Evolutionary conservation across 2,888 invertebrate genomes (phyloP).

Genomic region (Phlogophora meticulosa): DNA sequence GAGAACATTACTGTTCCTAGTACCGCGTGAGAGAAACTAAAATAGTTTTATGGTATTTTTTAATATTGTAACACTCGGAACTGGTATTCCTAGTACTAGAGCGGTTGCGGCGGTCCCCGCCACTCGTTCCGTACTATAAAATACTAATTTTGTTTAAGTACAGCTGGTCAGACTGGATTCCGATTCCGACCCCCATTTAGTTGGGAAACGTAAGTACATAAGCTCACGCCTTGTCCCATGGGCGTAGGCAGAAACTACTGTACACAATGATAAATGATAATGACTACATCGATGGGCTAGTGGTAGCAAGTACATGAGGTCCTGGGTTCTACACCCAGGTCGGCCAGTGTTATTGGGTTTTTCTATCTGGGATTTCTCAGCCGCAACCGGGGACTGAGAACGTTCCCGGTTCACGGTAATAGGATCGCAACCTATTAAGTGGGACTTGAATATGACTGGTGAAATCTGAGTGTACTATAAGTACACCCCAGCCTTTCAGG

Average conservation of each 20-base stretch:
- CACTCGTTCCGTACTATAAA: slow-evolving; percentile 23
- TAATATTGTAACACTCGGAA: background rate
- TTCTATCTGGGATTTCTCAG: too few species aligned
- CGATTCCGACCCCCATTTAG: background rate
- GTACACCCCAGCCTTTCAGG: too few species aligned
- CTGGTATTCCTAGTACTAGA: slow-evolving; percentile 8
- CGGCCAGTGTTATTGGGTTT: too few species aligned
- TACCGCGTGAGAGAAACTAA: slow-evolving; percentile 21
- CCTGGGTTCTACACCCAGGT: too few species aligned
- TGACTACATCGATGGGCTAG: too few species aligned
- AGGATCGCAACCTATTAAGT: too few species aligned
- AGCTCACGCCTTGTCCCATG: background rate
- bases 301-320: too few species aligned
- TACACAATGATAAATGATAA: background rate
- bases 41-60: slow-evolving; percentile 23
- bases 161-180: slow-evolving; percentile 8
- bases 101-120: slow-evolving; percentile 4
- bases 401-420: too few species aligned
- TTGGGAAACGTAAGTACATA: background rate
- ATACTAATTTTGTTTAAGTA: slow-evolving; percentile 11
- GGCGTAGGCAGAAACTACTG: background rate
- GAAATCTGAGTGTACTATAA: too few species aligned
- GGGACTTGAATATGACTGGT: too few species aligned
- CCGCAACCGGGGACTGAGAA: too few species aligned
- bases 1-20: slow-evolving; percentile 21